Evolutionary conservation across 2,797 vertebrate species (phyloP).

Genomic region (Bucorvus abyssinicus): DNA sequence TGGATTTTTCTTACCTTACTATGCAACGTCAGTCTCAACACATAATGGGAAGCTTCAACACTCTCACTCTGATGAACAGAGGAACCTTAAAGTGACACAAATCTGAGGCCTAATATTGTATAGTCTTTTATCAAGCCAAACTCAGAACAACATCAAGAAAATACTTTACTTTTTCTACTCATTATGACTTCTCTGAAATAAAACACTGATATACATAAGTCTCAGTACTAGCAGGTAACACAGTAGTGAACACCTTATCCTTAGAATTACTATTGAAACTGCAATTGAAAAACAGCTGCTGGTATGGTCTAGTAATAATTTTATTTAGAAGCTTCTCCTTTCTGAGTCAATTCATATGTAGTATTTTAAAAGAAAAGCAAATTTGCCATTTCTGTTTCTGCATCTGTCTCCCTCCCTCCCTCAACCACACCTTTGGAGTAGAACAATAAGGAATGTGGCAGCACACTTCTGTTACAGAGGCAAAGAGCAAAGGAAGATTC

Average conservation of each 20-base stretch:
- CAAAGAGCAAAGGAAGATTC: background rate
- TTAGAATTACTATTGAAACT: background rate
- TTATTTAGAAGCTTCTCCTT: background rate
- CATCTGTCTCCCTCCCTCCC: background rate
- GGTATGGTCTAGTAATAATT: background rate
- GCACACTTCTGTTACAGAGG: background rate
- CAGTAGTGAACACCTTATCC: background rate
- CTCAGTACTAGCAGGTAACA: background rate
- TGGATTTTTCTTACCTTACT: constrained; percentile 3
- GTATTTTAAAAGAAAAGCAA: background rate
- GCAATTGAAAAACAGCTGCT: background rate
- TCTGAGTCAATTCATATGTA: background rate
- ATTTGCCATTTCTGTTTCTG: background rate
- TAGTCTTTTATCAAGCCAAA: background rate
- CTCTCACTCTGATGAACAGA: constrained; percentile 39
- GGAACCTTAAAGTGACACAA: constrained; percentile 8
- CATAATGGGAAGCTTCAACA: constrained; percentile 23
- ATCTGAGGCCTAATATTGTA: background rate
- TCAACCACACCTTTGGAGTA: background rate
- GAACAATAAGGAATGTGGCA: background rate
- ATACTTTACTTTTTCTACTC: background rate
- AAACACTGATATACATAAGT: background rate
- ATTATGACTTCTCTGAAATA: background rate
- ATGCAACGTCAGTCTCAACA: constrained; percentile 40
- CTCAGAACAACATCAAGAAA: background rate